Percentiles rank a stretch among this genome's conserved stretches.
Evolutionary conservation across 2,113 vertebrate genomes (phyloP).

Genomic region (Psilopogon haemacephalus): DNA sequence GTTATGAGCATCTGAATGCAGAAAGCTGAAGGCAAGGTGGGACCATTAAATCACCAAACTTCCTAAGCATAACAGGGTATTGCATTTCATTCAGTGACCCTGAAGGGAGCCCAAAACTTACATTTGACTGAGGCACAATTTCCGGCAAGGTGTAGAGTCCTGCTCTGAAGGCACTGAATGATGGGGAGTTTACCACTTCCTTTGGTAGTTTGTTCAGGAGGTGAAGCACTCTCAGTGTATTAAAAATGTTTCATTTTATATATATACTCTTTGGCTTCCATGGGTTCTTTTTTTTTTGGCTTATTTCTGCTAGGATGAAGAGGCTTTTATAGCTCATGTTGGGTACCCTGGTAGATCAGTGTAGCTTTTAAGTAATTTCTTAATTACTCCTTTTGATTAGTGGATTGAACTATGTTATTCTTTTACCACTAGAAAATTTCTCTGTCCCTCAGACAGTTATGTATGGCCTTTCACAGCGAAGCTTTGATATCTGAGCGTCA

Average conservation of each 20-base stretch:
- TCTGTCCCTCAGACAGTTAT: not conserved
- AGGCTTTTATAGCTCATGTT: not conserved
- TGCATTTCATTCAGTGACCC: conserved; percentile 8
- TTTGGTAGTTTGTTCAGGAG: conserved; percentile 6
- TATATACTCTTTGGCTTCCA: not conserved
- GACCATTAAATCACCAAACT: conserved; percentile 30
- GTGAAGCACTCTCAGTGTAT: not conserved
- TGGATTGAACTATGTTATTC: not conserved
- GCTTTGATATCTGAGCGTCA: not conserved
- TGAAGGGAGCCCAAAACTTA: not conserved
- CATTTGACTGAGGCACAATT: not conserved
- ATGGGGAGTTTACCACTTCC: not conserved
- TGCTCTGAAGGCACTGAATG: not conserved
- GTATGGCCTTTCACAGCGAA: not conserved
- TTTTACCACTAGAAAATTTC: not conserved
- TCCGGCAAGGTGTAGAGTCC: not conserved
- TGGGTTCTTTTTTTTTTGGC: not conserved
- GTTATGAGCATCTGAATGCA: conserved; percentile 4
- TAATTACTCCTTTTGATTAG: not conserved
- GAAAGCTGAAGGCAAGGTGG: not conserved
- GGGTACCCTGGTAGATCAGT: not conserved
- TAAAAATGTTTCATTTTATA: not conserved
- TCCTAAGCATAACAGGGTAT: conserved; percentile 16
- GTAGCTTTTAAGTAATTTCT: not conserved
- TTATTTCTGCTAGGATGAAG: not conserved